phyloP scores from a whole-genome alignment of 1,140 invertebrate genomes.

The Pinna nobilis region DNA sequence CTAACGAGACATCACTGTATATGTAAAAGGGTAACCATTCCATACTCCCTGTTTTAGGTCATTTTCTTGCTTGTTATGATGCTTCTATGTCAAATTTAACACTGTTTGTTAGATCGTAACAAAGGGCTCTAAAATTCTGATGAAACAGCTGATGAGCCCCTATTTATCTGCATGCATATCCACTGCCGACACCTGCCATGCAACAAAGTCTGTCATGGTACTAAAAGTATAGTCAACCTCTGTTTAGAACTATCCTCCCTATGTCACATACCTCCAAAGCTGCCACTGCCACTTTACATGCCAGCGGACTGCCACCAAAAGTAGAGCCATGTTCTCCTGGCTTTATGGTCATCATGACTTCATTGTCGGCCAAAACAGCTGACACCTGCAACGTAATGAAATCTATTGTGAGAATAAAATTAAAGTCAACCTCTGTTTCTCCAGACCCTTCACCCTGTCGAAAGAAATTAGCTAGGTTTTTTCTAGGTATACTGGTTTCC shows the following conservation, averaged over 20 bases:
- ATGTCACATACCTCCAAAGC: slow-evolving; percentile 77
- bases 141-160: too few species aligned
- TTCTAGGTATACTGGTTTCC: too few species aligned
- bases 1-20: too few species aligned
- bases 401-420: not conserved
- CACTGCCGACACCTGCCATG: slow-evolving; percentile 82
- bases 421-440: not conserved
- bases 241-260: not conserved
- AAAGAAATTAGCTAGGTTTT: not conserved
- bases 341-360: slow-evolving; percentile 92
- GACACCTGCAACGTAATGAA: slow-evolving; percentile 79
- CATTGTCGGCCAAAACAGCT: slow-evolving; percentile 89
- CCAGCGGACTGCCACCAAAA: slow-evolving; percentile 98
- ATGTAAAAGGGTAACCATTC: too few species aligned
- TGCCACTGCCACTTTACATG: slow-evolving; percentile 84
- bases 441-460: not conserved
- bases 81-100: not conserved
- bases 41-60: too few species aligned
- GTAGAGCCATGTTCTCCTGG: slow-evolving; percentile 99
- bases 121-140: too few species aligned
- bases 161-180: slow-evolving; percentile 94
- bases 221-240: not conserved
- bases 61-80: too few species aligned
- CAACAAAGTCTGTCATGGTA: slow-evolving; percentile 2
- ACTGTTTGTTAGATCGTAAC: too few species aligned